phyloP scores from a whole-genome alignment of 2,113 vertebrate genomes.

The Oenanthe melanoleuca region DNA sequence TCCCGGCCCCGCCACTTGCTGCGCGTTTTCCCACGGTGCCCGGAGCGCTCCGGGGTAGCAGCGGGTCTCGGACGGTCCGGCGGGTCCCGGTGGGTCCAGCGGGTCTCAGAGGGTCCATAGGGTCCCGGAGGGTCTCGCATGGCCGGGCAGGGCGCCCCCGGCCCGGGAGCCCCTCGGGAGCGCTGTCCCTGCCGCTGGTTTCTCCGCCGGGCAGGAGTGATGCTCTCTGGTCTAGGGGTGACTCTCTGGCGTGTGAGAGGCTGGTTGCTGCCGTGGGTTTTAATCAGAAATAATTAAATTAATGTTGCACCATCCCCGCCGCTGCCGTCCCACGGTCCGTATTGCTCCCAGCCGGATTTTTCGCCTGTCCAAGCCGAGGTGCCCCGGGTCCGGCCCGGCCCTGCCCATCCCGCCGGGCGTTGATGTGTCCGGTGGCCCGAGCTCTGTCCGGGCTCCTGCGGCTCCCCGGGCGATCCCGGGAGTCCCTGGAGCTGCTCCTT shows the following conservation, averaged over 20 bases:
- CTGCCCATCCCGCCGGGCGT: accelerated
- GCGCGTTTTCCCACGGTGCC: not conserved
- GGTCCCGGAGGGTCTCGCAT: not conserved
- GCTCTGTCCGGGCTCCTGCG: not conserved
- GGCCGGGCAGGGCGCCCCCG: not conserved
- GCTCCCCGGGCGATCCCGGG: accelerated
- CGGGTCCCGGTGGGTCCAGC: not conserved
- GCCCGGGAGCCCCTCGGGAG: not conserved
- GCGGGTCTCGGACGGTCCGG: not conserved
- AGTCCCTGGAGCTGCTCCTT: not conserved
- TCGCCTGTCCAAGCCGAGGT: not conserved
- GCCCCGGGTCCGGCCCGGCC: not conserved
- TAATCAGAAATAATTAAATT: not conserved
- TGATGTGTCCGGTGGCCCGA: not conserved
- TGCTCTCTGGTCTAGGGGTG: not conserved
- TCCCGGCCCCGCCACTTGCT: not conserved
- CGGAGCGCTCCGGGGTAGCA: not conserved
- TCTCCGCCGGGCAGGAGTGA: not conserved
- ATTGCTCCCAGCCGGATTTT: not conserved
- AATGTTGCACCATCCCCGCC: accelerated
- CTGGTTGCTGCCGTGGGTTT: not conserved
- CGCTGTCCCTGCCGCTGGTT: accelerated
- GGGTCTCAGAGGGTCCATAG: too few relatives aligned
- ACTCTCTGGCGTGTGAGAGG: not conserved
- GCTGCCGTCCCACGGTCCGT: not conserved